A percentile compares a stretch with the other conserved stretches of the same genome.
Conservation (phyloP, 2,113 vertebrate genomes). For the Probosciger aterrimus region DNA sequence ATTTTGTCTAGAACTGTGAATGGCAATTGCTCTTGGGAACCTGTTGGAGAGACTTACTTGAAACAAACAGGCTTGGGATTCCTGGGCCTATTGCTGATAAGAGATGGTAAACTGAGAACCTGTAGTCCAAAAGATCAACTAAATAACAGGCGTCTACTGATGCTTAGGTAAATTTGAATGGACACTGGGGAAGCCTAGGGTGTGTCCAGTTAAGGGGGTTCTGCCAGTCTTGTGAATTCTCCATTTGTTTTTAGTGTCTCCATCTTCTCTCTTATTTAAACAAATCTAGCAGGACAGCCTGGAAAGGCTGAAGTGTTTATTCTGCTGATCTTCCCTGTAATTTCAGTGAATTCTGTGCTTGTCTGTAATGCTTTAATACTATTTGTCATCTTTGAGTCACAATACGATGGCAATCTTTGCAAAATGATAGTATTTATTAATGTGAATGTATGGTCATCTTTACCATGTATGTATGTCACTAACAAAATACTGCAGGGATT, state of each 20-base stretch:
- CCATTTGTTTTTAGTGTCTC: background rate
- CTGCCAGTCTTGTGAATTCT: background rate
- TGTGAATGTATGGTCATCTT: background rate
- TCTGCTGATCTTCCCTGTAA: background rate
- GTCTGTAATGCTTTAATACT: background rate
- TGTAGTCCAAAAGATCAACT: background rate
- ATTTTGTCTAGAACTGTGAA: background rate
- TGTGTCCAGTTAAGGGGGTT: background rate
- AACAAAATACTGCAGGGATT: background rate
- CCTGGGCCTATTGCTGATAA: background rate
- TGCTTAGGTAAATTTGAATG: background rate
- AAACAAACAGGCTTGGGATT: conserved; percentile 11
- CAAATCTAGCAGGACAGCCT: background rate
- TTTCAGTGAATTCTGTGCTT: background rate
- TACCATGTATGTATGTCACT: background rate
- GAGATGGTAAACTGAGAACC: background rate
- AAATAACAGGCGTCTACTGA: background rate
- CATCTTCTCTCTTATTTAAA: conserved; percentile 6
- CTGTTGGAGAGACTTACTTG: background rate
- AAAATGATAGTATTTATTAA: background rate
- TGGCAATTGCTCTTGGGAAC: background rate
- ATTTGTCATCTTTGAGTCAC: background rate
- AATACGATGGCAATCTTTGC: background rate
- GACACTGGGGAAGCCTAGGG: background rate
- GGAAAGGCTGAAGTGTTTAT: conserved; percentile 13